Evolutionary conservation across 2,113 vertebrate genomes (phyloP), one percentile per base, ranked within the genome.

Genomic region (Mustela nigripes): DNA sequence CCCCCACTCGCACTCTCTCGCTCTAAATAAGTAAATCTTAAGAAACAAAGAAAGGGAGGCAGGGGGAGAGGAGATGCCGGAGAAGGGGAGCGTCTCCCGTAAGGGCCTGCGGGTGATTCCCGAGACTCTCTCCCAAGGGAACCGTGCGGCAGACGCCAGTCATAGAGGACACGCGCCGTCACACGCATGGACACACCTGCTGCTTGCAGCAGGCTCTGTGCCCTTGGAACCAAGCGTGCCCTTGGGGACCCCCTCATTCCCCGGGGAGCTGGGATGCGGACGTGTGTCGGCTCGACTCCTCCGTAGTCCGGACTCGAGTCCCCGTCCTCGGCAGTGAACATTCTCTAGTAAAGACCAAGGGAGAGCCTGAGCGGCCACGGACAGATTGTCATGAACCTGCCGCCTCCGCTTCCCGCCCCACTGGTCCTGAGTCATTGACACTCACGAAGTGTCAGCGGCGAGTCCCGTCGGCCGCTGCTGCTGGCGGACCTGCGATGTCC

Each of bases 161-260:
- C 28, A 6, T 28, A 15, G 63, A 31, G 39, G 16, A 28, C 67
- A 58, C 53, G 11, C 15, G 36, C 65, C 1, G 18, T 6, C n/a
- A 7, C 16, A 2, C 69, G 3, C 86, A 1, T 7, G 2, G 19
- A 4, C 22, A 26, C 24, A 26, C 31, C 67, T 1, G 0, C 19
- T 15, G 14, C 73, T 8, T 3, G 0, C n/a, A 0, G 53, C 56
- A n/a, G 88, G 39, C 56, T 16, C 33, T 12, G 5, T 3, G 36
- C 19, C 36, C 36, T 39, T 2, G 11, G 71, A 42, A 36, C 36
- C 5, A 11, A 12, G 21, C 12, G 5, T 26, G 21, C 5, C 22
- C 36, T 24, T 21, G 9, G 42, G 36, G 67, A 11, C 33, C 8
- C 8, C 8, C 19, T 28, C 31, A 0, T 24, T 22, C 82, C 60